These are phyloP conservation scores for Esperia sulphurella DNA, from an alignment of 2,888 invertebrate species.

Conservation along the genomic window DNA sequence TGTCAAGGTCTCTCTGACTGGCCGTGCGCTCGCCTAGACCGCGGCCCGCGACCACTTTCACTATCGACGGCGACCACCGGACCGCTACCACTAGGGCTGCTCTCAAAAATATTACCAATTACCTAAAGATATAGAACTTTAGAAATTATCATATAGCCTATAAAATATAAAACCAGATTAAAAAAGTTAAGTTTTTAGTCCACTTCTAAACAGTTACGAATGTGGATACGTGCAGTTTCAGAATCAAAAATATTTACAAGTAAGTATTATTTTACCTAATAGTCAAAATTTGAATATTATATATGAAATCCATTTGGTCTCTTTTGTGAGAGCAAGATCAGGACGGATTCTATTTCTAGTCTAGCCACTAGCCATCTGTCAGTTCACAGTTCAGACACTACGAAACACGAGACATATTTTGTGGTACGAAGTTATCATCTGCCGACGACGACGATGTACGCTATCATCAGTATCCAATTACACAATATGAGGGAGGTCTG, in stretches of 20 bases:
- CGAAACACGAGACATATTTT: not conserved
- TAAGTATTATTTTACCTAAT: too few relatives aligned
- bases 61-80: slow-evolving; percentile 48
- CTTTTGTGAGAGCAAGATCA: too few relatives aligned
- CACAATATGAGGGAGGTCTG: slow-evolving; percentile 20
- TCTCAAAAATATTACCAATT: not conserved
- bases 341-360: too few relatives aligned
- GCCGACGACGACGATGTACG: not conserved
- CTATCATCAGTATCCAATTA: slow-evolving; percentile 14
- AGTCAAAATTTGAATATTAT: too few relatives aligned
- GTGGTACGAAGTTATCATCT: too few relatives aligned
- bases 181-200: too few relatives aligned
- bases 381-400: not conserved
- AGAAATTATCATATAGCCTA: too few relatives aligned
- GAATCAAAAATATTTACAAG: too few relatives aligned
- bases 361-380: not conserved
- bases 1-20: slow-evolving; percentile 6
- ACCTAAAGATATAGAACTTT: not conserved
- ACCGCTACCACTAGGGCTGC: not conserved
- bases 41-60: slow-evolving; percentile 54
- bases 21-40: slow-evolving; percentile 43
- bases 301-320: too few relatives aligned
- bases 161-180: too few relatives aligned
- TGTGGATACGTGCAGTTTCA: too few relatives aligned
- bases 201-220: too few relatives aligned